phyloP scores from a whole-genome alignment of 1,140 invertebrate genomes.

The Scaptomyza hsui region DNA sequence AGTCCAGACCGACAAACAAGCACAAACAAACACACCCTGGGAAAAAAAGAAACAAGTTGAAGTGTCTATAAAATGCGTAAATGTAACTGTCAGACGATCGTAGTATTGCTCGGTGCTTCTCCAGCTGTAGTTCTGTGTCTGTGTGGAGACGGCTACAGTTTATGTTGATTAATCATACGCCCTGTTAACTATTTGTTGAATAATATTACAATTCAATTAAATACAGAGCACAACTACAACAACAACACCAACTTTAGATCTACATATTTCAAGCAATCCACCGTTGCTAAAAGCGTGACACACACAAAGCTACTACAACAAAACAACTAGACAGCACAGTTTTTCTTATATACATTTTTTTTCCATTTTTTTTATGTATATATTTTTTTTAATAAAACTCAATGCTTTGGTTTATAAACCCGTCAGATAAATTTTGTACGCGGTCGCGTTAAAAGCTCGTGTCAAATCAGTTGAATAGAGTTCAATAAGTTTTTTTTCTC shows the following conservation, averaged over 20 bases:
- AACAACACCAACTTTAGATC: constrained; percentile 2
- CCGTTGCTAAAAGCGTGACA: constrained; percentile 30
- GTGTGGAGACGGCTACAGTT: constrained; percentile 7
- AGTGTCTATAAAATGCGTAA: neutral
- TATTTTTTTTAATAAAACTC: constrained; percentile 49
- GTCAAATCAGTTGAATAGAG: neutral
- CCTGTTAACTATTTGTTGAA: constrained; percentile 36
- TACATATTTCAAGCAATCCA: constrained; percentile 19
- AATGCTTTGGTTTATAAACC: constrained; percentile 53
- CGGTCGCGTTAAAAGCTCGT: constrained; percentile 37
- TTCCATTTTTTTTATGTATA: constrained; percentile 14
- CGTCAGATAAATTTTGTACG: constrained; percentile 64
- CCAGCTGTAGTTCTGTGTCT: constrained; percentile 40
- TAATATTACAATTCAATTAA: constrained; percentile 27
- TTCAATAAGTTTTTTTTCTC: neutral
- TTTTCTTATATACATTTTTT: constrained; percentile 39
- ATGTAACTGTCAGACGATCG: neutral
- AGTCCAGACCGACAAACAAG: constrained; percentile 1
- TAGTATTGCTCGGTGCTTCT: constrained; percentile 9
- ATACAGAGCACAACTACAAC: constrained; percentile 13
- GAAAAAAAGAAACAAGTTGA: neutral
- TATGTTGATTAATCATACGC: constrained; percentile 60
- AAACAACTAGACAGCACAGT: constrained; percentile 22
- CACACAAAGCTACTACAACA: constrained; percentile 35
- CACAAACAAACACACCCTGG: constrained; percentile 9